These are phyloP conservation scores for Macaca nemestrina DNA, from an alignment of 2,113 vertebrate species.

Conservation along the genomic window DNA sequence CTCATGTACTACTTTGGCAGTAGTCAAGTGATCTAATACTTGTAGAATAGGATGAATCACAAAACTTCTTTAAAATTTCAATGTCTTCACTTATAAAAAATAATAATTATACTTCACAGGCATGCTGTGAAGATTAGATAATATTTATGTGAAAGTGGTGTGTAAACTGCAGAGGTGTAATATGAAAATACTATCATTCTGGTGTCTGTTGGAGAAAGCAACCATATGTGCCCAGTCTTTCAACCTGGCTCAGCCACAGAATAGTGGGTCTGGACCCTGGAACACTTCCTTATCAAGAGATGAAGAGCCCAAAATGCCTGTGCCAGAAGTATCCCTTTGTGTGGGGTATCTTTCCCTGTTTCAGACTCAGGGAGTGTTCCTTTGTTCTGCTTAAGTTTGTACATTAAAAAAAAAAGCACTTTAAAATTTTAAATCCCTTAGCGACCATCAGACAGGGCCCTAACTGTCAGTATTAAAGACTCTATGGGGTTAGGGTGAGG, in stretches of 20 bases:
- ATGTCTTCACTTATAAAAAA: neutral
- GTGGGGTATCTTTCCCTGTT: neutral
- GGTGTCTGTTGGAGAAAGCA: neutral
- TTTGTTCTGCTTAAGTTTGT: neutral
- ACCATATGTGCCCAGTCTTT: neutral
- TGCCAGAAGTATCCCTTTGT: neutral
- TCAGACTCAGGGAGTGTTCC: neutral
- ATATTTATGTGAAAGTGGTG: neutral
- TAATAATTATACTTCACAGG: neutral
- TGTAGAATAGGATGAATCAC: neutral
- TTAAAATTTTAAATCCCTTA: too few species aligned
- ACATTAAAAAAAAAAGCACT: too few species aligned
- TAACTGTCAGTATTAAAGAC: neutral
- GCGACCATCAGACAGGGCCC: neutral
- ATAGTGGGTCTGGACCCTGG: accelerated
- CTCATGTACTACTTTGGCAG: neutral
- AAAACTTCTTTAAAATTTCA: neutral
- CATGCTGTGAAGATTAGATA: neutral
- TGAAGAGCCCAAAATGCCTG: neutral
- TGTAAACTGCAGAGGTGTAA: neutral
- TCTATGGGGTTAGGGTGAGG: neutral
- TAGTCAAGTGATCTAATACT: neutral
- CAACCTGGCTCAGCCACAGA: neutral
- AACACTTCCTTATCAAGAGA: neutral
- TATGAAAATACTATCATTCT: neutral